Percentiles rank a stretch among this genome's conserved stretches.
phyloP scores from a whole-genome alignment of 2,797 vertebrate species.

The Microtus agrestis region DNA sequence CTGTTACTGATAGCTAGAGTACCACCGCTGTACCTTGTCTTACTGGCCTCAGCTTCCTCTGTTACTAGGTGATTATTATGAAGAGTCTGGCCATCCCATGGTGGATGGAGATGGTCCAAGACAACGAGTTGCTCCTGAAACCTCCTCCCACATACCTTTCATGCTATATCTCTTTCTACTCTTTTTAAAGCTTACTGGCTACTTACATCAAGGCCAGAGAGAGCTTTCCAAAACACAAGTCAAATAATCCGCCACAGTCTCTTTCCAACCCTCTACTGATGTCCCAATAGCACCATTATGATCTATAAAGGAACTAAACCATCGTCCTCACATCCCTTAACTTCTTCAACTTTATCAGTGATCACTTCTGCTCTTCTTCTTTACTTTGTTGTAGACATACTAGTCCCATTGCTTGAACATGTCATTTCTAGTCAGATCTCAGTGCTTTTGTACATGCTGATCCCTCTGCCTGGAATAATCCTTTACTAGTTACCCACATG shows the following conservation, averaged over 20 bases:
- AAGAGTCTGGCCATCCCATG: background rate
- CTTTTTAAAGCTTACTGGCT: background rate
- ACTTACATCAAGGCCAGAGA: background rate
- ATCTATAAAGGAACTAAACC: background rate
- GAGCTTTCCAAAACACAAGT: background rate
- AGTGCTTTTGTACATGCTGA: background rate
- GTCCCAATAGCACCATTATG: background rate
- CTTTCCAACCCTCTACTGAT: constrained; percentile 10
- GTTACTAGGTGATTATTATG: background rate
- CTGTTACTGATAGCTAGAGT: constrained; percentile 1
- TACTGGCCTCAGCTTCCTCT: constrained; percentile 2
- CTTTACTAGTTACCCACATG: background rate
- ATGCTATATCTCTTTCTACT: background rate
- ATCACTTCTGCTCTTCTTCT: background rate
- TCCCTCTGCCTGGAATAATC: background rate
- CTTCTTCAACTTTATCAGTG: background rate
- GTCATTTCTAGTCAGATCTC: constrained; percentile 1
- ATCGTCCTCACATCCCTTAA: background rate
- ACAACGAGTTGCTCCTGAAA: background rate
- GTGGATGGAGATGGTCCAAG: background rate
- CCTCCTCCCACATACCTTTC: background rate
- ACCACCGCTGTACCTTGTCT: background rate
- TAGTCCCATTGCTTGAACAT: background rate
- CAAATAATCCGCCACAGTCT: background rate
- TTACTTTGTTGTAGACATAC: background rate